Evolutionary conservation across 2,113 vertebrate genomes (phyloP).

Genomic region (Cepphus grylle): DNA sequence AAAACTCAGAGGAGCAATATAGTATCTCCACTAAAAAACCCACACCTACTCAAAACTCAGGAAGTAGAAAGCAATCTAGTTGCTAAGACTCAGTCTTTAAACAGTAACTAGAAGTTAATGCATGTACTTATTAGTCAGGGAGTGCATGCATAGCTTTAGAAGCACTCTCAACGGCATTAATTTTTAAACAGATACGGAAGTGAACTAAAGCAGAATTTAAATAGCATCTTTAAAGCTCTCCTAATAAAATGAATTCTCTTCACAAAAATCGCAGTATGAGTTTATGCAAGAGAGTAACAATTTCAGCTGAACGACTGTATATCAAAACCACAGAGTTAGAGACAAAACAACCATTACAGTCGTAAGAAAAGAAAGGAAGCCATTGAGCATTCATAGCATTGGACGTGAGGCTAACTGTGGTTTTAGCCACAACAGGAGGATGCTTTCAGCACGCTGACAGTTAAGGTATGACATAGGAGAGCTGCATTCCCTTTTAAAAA

Average conservation of each 20-base stretch:
- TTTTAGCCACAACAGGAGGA: not conserved
- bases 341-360: not conserved
- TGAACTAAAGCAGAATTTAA: not conserved
- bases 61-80: not conserved
- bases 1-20: not conserved
- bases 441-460: not conserved
- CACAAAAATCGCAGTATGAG: not conserved
- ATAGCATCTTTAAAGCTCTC: not conserved
- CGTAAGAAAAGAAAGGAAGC: not conserved
- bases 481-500: not conserved
- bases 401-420: not conserved
- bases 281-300: not conserved
- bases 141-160: not conserved
- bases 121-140: not conserved
- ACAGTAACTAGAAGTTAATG: not conserved
- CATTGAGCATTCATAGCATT: fast-evolving
- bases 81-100: not conserved
- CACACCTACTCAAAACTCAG: not conserved
- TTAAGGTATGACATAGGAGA: not conserved
- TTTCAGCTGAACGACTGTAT: not conserved
- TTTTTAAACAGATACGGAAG: not conserved
- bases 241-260: not conserved
- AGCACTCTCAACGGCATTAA: not conserved
- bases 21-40: not conserved
- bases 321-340: not conserved